Evolutionary conservation across 2,888 invertebrate genomes (phyloP), one percentile per base, ranked within the genome.

Genomic region (Leptopilina myrica): DNA sequence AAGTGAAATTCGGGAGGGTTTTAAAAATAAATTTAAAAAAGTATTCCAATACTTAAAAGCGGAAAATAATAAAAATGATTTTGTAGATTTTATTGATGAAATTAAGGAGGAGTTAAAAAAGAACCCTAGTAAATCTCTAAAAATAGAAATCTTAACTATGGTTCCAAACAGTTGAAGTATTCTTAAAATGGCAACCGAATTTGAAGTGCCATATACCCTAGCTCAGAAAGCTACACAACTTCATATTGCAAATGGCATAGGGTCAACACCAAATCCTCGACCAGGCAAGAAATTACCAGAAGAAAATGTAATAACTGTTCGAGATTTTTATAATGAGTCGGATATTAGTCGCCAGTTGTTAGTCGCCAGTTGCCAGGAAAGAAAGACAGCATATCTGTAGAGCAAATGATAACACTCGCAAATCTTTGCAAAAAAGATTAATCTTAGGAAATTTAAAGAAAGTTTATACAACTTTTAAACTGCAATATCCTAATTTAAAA

Each of bases 91-190:
- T 8, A 43, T 43, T 43, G 43, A 8, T 43, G 43, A 43, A 43
- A 43, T 43, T 43, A 43, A 43, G 7, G 43, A 43, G 43, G 43
- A 43, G 43, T 43, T 43, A 26, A 66, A 26, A 43, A 33, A 66
- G n/a, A 66, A 66, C 14, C 26, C 33, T 66, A 66, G 43, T 12
- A 66, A 40, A 43, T 66, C 66, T 43, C 14, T n/a, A 40, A 66
- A 40, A 40, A n/a, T 66, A 40, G 40, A 66, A 66, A 14, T 66
- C n/a, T 66, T 66, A 66, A 66, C 66, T 40, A 66, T 66, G 66
- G 40, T 66, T 40, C 66, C 15, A 43, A 26, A 66, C 40, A 20
- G 40, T 66, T 66, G 26, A 6, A 66, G 66, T 66, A 43, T 66
- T 20, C 26, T 33, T 12, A 66, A 66, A 66, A 26, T 66, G 14